phyloP scores from a whole-genome alignment of 2,797 vertebrate species.

The Dermochelys coriacea region DNA sequence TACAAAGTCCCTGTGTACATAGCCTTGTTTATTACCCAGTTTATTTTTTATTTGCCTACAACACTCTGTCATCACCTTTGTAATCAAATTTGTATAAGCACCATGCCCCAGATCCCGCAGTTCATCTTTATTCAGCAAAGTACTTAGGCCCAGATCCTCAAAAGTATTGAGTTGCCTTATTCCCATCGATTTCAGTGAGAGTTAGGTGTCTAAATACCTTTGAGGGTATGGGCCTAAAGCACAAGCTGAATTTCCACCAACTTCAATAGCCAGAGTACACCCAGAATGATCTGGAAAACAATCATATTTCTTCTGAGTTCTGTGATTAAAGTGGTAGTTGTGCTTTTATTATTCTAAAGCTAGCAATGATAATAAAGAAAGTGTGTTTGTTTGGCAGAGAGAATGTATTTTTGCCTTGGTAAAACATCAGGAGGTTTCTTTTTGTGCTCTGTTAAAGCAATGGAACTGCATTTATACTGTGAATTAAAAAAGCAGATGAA shows the following conservation, averaged over 20 bases:
- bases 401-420: conserved; percentile 46
- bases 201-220: not conserved
- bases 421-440: conserved; percentile 42
- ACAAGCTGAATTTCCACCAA: conserved; percentile 16
- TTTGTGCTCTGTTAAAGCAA: conserved; percentile 40
- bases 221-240: not conserved
- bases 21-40: not conserved
- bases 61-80: conserved; percentile 16
- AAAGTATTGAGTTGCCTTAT: not conserved
- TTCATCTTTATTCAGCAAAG: conserved; percentile 41
- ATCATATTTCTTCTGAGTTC: conserved; percentile 1
- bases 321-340: conserved; percentile 6
- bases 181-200: not conserved
- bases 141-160: not conserved
- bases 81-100: conserved; percentile 9
- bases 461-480: conserved; percentile 56
- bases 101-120: not conserved
- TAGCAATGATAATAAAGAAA: conserved; percentile 59
- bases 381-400: not conserved
- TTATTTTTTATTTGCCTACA: conserved; percentile 11
- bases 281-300: not conserved
- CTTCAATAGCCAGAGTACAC: conserved; percentile 23
- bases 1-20: not conserved
- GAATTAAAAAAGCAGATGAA: conserved; percentile 68
- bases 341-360: conserved; percentile 29